Percentiles rank a stretch among this genome's conserved stretches.
phyloP scores from a whole-genome alignment of 2,888 invertebrate genomes.

The Drosophila phalerata region DNA sequence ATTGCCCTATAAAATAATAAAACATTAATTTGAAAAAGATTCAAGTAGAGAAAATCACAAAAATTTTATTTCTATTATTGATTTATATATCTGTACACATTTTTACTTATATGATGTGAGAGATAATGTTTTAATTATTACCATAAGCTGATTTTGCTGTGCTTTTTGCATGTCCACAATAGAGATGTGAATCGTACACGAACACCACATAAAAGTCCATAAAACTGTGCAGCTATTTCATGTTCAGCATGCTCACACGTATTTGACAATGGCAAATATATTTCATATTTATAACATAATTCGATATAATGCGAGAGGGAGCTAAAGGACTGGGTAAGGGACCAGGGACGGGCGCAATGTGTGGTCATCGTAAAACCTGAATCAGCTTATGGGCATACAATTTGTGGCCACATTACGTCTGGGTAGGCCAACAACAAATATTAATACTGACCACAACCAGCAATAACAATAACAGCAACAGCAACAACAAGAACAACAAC shows the following conservation, averaged over 20 bases:
- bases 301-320: constrained; percentile 72
- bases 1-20: background rate
- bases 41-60: background rate
- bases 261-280: constrained; percentile 55
- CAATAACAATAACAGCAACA: constrained; percentile 28
- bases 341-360: constrained; percentile 19
- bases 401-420: constrained; percentile 72
- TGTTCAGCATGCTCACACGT: constrained; percentile 61
- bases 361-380: constrained; percentile 68
- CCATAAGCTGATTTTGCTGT: constrained; percentile 28
- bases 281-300: constrained; percentile 79
- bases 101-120: background rate
- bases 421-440: constrained; percentile 48
- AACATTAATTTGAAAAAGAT: constrained; percentile 1
- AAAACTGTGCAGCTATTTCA: constrained; percentile 43
- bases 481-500: constrained; percentile 21
- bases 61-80: background rate
- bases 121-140: constrained; percentile 54
- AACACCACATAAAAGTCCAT: constrained; percentile 59
- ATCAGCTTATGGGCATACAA: constrained; percentile 68
- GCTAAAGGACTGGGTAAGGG: constrained; percentile 9
- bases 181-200: constrained; percentile 43
- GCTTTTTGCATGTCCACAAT: constrained; percentile 6
- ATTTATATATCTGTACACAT: background rate
- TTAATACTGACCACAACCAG: constrained; percentile 66